Conservation (phyloP, 2,888 invertebrate species). For the Megalurothrips usitatus region DNA sequence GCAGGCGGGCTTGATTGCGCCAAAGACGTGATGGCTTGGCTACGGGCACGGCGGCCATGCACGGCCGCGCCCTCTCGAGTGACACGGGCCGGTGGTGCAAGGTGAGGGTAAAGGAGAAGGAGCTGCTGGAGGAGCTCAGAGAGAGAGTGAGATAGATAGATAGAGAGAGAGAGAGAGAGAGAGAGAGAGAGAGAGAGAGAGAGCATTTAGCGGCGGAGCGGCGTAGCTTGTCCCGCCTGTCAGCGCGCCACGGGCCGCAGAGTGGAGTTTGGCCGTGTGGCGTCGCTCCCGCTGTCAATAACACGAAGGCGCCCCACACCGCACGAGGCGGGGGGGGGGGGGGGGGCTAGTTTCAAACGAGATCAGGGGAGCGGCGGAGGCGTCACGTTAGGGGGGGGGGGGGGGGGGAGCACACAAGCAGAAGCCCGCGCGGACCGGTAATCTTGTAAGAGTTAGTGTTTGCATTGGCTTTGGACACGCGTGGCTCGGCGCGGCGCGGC, state of each 20-base stretch:
- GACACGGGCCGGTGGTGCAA: too few species aligned
- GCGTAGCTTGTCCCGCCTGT: too few species aligned
- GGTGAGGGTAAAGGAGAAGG: too few species aligned
- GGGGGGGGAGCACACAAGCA: not conserved
- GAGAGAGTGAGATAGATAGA: not conserved
- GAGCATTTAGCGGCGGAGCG: too few species aligned
- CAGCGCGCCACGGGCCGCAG: not conserved
- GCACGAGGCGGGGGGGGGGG: too few species aligned
- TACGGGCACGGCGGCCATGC: not conserved
- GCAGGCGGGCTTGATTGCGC: not conserved
- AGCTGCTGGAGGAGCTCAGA: not conserved
- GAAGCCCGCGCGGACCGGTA: not conserved
- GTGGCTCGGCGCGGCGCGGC: too few species aligned
- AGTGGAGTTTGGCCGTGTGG: not conserved
- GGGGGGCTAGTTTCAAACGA: too few species aligned
- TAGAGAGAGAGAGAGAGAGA: too few species aligned
- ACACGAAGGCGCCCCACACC: not conserved
- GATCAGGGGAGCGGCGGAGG: too few species aligned
- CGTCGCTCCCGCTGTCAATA: not conserved
- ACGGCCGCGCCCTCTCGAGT: too few species aligned
- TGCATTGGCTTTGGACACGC: not conserved
- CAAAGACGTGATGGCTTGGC: constrained; percentile 12
- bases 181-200: too few species aligned
- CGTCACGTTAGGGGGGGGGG: not conserved
- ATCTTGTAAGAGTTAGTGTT: not conserved